Percentiles rank a stretch among this genome's conserved stretches.
These are phyloP conservation scores for Atlantisia rogersi DNA, from an alignment of 2,113 vertebrate species.

Conservation along the genomic window DNA sequence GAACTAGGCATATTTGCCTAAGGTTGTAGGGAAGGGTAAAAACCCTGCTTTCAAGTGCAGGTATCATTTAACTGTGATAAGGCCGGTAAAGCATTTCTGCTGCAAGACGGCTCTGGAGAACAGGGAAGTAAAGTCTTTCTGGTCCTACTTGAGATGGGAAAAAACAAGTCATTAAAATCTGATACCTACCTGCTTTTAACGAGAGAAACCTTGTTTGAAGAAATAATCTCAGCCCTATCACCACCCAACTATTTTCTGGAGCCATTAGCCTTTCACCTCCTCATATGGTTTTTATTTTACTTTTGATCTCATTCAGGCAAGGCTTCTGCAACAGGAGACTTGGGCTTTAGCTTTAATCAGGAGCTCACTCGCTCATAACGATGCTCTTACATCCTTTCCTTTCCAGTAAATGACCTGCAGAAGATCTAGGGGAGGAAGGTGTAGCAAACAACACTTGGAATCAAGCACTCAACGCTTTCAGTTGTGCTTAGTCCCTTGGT, in stretches of 20 bases:
- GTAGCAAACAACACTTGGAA: not conserved
- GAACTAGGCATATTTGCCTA: slow-evolving; percentile 52
- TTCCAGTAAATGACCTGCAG: not conserved
- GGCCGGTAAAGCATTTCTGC: slow-evolving; percentile 33
- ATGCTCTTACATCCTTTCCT: not conserved
- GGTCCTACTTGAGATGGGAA: not conserved
- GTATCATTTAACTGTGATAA: slow-evolving; percentile 49
- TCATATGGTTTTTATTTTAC: not conserved
- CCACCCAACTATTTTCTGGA: not conserved
- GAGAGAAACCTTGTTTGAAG: slow-evolving; percentile 49
- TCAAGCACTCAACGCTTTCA: not conserved
- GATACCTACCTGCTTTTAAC: slow-evolving; percentile 50
- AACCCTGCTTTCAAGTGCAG: slow-evolving; percentile 45
- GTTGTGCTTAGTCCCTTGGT: not conserved
- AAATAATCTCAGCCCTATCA: slow-evolving; percentile 35
- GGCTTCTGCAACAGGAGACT: slow-evolving; percentile 7
- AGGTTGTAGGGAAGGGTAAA: slow-evolving; percentile 3
- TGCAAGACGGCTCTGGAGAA: not conserved
- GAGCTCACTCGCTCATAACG: not conserved
- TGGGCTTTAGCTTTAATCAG: slow-evolving; percentile 11
- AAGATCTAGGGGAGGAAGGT: not conserved
- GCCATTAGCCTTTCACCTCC: slow-evolving; percentile 56
- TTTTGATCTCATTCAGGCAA: not conserved
- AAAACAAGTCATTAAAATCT: slow-evolving; percentile 58
- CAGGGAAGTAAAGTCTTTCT: slow-evolving; percentile 40